phyloP scores from a whole-genome alignment of 92 coral and sea anemone genomes.

The Paramuricea clavata region DNA sequence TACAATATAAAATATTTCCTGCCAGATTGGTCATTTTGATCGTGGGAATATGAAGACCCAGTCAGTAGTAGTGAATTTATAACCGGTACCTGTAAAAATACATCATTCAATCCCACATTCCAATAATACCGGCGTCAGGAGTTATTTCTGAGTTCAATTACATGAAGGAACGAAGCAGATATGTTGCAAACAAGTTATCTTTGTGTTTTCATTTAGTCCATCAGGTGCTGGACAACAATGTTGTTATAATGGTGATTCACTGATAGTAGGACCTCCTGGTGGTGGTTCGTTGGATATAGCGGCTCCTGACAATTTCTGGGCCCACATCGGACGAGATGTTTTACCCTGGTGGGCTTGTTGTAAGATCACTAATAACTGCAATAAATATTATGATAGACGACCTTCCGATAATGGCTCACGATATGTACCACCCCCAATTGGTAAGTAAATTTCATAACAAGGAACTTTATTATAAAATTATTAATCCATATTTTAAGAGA shows the following conservation, averaged over 20 bases:
- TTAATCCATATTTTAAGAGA: no score
- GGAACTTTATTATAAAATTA: no score
- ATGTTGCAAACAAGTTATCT: no score
- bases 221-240: constrained; percentile 81
- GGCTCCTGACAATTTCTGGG: constrained; percentile 73
- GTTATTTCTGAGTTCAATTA: no score
- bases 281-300: constrained; percentile 77
- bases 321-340: constrained; percentile 73
- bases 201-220: constrained; percentile 31
- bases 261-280: constrained; percentile 73
- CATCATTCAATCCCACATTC: no score
- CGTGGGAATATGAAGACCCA: no score
- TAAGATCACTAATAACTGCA: constrained; percentile 21
- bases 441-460: constrained; percentile 28
- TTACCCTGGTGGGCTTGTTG: constrained; percentile 86
- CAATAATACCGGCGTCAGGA: no score
- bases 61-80: no score
- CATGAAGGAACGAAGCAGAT: no score
- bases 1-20: no score
- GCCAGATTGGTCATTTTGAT: no score
- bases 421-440: constrained; percentile 60
- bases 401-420: constrained; percentile 62
- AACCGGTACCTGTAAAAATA: no score
- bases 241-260: constrained; percentile 72
- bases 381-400: constrained; percentile 40